Evolutionary conservation across 2,888 invertebrate genomes (phyloP).

Genomic region (Pollenia angustigena): DNA sequence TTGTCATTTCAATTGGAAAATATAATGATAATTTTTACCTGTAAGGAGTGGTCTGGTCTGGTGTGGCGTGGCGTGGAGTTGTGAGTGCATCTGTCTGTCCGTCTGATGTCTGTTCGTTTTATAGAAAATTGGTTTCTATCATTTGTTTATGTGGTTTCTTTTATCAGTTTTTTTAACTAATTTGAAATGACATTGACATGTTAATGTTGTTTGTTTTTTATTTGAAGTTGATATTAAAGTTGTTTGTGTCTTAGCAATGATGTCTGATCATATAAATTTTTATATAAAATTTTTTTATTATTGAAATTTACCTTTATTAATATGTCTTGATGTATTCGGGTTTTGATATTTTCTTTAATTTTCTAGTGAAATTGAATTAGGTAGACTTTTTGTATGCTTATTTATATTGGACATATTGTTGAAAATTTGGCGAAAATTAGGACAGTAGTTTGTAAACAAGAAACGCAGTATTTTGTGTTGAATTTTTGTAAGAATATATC

Average conservation of each 20-base stretch:
- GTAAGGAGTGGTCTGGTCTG: conserved; percentile 25
- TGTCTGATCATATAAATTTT: conserved; percentile 3
- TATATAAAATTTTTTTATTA: conserved; percentile 56
- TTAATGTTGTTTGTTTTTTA: conserved; percentile 62
- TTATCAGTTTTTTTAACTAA: conserved; percentile 66
- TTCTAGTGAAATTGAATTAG: background rate
- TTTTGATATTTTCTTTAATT: background rate
- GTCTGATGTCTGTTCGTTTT: background rate
- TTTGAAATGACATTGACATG: conserved; percentile 74
- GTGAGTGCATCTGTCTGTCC: background rate
- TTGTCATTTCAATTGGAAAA: conserved; percentile 59
- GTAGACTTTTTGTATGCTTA: conserved; percentile 1
- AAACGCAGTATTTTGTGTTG: too few relatives aligned
- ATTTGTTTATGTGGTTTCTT: conserved; percentile 68
- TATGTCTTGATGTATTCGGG: background rate
- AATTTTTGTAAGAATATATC: too few relatives aligned
- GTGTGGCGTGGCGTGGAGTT: background rate
- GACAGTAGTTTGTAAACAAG: background rate
- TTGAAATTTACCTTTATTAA: background rate
- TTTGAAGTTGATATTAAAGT: conserved; percentile 17
- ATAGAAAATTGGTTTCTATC: conserved; percentile 56
- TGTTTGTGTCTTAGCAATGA: conserved; percentile 22
- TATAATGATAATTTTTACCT: conserved; percentile 54
- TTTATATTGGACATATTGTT: too few relatives aligned
- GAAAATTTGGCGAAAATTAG: background rate